Percentiles rank a stretch among this genome's conserved stretches.
These are phyloP conservation scores for Acrobeloides nanus DNA, from an alignment of 2,888 invertebrate species.

Conservation along the genomic window DNA sequence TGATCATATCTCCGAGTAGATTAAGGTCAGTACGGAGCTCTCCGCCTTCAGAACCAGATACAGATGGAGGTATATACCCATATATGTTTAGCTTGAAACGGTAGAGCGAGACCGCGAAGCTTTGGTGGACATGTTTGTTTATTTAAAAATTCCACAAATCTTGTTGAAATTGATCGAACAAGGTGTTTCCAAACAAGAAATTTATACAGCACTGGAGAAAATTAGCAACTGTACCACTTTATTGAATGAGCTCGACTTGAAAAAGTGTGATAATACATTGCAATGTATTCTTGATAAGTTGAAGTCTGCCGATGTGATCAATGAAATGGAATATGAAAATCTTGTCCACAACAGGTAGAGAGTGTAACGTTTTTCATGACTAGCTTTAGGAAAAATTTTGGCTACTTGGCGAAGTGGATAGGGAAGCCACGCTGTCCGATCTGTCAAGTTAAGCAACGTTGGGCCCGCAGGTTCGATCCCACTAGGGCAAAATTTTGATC, in stretches of 20 bases:
- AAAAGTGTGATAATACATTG: conserved; percentile 15
- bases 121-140: conserved; percentile 20
- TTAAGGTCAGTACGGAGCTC: too few species aligned
- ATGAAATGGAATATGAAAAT: conserved; percentile 6
- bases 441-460: too few species aligned
- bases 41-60: too few species aligned
- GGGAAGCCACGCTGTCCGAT: too few species aligned
- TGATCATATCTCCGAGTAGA: too few species aligned
- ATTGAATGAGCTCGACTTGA: conserved; percentile 13
- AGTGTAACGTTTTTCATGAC: too few species aligned
- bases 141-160: conserved; percentile 15
- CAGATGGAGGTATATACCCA: too few species aligned
- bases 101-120: conserved; percentile 16
- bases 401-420: too few species aligned
- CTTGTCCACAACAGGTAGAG: conserved; percentile 7
- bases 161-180: conserved; percentile 9
- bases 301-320: conserved; percentile 4
- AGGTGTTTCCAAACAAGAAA: conserved; percentile 9
- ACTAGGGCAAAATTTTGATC: too few species aligned
- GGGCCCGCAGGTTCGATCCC: too few species aligned
- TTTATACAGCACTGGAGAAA: conserved; percentile 10
- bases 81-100: conserved; percentile 13
- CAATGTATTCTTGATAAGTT: conserved; percentile 15
- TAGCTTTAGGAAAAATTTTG: too few species aligned
- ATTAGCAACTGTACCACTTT: conserved; percentile 15